phyloP scores from a whole-genome alignment of 2,888 invertebrate genomes.

The Phrixothrix hirtus region DNA sequence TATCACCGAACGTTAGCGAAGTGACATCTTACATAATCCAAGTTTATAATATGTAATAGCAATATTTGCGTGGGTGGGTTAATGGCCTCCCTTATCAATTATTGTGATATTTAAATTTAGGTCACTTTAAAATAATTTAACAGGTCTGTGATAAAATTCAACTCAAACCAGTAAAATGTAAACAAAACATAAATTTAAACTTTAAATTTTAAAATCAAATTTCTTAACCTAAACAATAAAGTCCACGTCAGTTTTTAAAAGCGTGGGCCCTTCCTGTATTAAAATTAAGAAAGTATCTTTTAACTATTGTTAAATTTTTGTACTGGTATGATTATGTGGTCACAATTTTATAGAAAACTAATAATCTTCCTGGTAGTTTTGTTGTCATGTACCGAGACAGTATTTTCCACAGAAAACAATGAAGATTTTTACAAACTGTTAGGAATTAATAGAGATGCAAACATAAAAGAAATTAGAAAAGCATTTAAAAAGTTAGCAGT shows the following conservation, averaged over 20 bases:
- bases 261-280: not conserved
- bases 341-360: slow-evolving; percentile 13
- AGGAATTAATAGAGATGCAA: slow-evolving; percentile 65
- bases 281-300: not conserved
- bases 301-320: not conserved
- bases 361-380: slow-evolving; percentile 3
- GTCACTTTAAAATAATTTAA: not conserved
- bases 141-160: not conserved
- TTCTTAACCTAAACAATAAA: too few species aligned
- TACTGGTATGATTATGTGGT: not conserved
- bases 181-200: not conserved
- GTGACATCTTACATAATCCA: too few species aligned
- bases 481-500: slow-evolving; percentile 75
- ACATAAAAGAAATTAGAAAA: slow-evolving; percentile 68
- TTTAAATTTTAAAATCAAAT: not conserved
- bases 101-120: not conserved
- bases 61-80: not conserved
- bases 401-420: slow-evolving; percentile 3
- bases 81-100: not conserved
- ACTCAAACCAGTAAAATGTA: not conserved
- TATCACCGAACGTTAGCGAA: too few species aligned
- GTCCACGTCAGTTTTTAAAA: too few species aligned
- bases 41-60: too few species aligned
- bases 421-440: slow-evolving; percentile 50
- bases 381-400: slow-evolving; percentile 1